phyloP scores from a whole-genome alignment of 2,888 invertebrate species.

The Hoplodrina blanda region DNA sequence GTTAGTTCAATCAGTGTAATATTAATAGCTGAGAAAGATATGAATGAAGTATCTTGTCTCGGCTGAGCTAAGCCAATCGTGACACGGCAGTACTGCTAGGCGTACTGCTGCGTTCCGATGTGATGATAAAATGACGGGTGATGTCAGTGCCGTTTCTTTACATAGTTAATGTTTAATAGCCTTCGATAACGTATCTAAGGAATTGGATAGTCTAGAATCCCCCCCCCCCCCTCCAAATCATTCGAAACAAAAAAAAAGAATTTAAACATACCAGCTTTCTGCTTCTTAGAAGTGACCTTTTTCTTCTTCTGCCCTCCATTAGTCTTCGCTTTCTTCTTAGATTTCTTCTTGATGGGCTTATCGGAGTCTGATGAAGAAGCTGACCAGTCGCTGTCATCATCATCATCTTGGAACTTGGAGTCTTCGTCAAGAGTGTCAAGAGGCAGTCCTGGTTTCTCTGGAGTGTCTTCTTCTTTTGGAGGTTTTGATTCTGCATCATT shows the following conservation, averaged over 20 bases:
- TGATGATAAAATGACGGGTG: no score
- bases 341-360: slow-evolving; percentile 80
- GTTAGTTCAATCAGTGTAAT: not conserved
- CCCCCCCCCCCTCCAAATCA: no score
- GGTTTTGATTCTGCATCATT: slow-evolving; percentile 71
- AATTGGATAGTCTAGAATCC: no score
- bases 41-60: no score
- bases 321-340: slow-evolving; percentile 69
- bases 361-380: slow-evolving; percentile 82
- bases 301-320: slow-evolving; percentile 75
- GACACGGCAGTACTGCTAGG: no score
- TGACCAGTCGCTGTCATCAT: slow-evolving; percentile 74
- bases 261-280: slow-evolving; percentile 52
- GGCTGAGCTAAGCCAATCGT: no score
- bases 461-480: slow-evolving; percentile 64
- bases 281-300: slow-evolving; percentile 65
- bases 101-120: no score
- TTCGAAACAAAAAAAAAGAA: not conserved
- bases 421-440: slow-evolving; percentile 66
- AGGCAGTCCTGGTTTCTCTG: slow-evolving; percentile 7
- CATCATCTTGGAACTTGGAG: slow-evolving; percentile 54
- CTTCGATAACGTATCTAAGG: no score
- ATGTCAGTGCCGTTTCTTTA: no score
- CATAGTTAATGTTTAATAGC: no score
- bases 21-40: not conserved